Conservation (phyloP, 2,113 vertebrate genomes). For the Plectropomus leopardus region DNA sequence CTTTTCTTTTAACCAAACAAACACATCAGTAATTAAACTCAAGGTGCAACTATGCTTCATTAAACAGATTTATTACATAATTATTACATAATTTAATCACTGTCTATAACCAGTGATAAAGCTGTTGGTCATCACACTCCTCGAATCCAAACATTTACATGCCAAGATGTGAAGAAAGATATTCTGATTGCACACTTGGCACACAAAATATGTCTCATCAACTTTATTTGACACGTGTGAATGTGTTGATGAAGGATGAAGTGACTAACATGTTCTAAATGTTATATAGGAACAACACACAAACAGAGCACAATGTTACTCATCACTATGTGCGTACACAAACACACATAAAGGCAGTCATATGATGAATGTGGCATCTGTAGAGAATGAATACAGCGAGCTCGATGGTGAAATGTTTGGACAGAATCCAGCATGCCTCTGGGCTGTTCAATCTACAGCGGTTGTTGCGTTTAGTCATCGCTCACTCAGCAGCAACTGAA, state of each 20-base stretch:
- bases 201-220: conserved; percentile 6
- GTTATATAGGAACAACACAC: conserved; percentile 20
- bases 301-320: conserved; percentile 16
- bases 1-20: conserved; percentile 5
- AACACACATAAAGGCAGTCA: conserved; percentile 16
- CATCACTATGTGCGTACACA: background rate
- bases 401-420: conserved; percentile 62
- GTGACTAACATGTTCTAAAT: conserved; percentile 34
- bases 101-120: background rate
- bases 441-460: conserved; percentile 29
- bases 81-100: background rate
- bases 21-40: background rate
- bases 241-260: conserved; percentile 40
- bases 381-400: conserved; percentile 23
- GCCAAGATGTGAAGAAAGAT: background rate
- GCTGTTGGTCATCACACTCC: background rate
- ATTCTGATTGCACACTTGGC: conserved; percentile 9
- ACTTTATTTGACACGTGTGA: conserved; percentile 18
- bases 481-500: conserved; percentile 27
- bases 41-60: background rate
- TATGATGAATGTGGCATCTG: conserved; percentile 38
- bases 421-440: conserved; percentile 30
- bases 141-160: background rate
- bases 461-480: conserved; percentile 32
- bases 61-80: background rate